These are phyloP conservation scores for Sparidentex hasta DNA, from an alignment of 2,797 vertebrate genomes.

Conservation along the genomic window DNA sequence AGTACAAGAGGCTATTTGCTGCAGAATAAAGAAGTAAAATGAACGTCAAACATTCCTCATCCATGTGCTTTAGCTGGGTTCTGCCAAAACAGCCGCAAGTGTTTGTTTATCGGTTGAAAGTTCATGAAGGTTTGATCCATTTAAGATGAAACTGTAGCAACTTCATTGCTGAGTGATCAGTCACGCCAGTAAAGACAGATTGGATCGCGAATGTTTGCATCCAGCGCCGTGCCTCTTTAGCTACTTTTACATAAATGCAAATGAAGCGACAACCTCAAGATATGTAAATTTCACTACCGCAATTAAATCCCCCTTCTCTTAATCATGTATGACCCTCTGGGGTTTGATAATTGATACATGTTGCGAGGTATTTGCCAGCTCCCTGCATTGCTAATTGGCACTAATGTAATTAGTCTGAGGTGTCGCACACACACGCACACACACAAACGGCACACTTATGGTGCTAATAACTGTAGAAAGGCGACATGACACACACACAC, in stretches of 20 bases:
- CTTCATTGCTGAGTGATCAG: not conserved
- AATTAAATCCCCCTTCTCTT: not conserved
- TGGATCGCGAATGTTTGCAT: not conserved
- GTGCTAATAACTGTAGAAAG: conserved; percentile 1
- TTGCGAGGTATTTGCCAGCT: conserved; percentile 27
- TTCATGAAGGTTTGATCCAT: too few species aligned
- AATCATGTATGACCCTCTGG: conserved; percentile 16
- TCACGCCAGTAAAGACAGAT: not conserved
- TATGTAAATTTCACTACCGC: not conserved
- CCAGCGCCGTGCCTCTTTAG: conserved; percentile 4
- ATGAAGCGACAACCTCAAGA: not conserved
- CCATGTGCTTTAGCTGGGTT: too few species aligned
- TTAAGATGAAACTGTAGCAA: too few species aligned
- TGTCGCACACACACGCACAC: conserved; percentile 1
- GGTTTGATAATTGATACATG: conserved; percentile 36
- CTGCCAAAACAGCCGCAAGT: too few species aligned
- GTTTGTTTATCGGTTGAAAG: too few species aligned
- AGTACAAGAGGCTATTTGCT: too few species aligned
- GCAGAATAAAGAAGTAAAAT: too few species aligned
- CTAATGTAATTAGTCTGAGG: conserved; percentile 49
- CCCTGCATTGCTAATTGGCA: conserved; percentile 46
- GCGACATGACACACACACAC: not conserved
- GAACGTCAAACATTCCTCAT: too few species aligned
- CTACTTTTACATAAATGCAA: not conserved
- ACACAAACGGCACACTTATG: not conserved